These are phyloP conservation scores for Hydroisotoma schaefferi DNA, from an alignment of 2,888 invertebrate species.

Conservation along the genomic window DNA sequence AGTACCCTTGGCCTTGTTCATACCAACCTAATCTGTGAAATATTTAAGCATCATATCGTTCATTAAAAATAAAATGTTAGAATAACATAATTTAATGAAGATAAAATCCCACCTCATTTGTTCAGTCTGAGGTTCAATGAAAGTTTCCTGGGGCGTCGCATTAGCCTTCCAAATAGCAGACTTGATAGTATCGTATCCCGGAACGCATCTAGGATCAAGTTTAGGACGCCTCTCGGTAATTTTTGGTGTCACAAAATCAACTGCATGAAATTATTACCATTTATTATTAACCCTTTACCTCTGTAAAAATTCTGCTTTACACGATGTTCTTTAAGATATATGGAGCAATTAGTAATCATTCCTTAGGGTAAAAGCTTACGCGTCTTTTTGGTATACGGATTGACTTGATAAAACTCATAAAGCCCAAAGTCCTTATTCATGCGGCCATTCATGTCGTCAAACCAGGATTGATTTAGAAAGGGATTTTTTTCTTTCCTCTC, in stretches of 20 bases:
- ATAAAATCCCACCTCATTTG: slow-evolving; percentile 14
- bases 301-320: background rate
- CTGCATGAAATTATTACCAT: slow-evolving; percentile 14
- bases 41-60: background rate
- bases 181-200: slow-evolving; percentile 17
- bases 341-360: background rate
- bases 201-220: background rate
- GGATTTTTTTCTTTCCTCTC: slow-evolving; percentile 10
- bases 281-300: slow-evolving; percentile 1
- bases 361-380: slow-evolving; percentile 19
- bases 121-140: slow-evolving; percentile 27
- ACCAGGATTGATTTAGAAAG: slow-evolving; percentile 18
- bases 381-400: slow-evolving; percentile 36
- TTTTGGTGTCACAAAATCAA: slow-evolving; percentile 39
- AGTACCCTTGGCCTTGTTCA: slow-evolving; percentile 1
- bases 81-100: background rate
- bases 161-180: slow-evolving; percentile 10
- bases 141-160: slow-evolving; percentile 1
- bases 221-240: slow-evolving; percentile 26
- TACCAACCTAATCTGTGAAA: slow-evolving; percentile 34
- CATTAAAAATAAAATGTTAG: background rate
- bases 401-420: slow-evolving; percentile 36
- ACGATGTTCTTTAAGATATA: background rate
- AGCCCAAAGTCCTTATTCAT: slow-evolving; percentile 24
- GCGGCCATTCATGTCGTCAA: slow-evolving; percentile 28